Conservation (phyloP, 1,140 invertebrate species). For the Xylocopa sonorina region DNA sequence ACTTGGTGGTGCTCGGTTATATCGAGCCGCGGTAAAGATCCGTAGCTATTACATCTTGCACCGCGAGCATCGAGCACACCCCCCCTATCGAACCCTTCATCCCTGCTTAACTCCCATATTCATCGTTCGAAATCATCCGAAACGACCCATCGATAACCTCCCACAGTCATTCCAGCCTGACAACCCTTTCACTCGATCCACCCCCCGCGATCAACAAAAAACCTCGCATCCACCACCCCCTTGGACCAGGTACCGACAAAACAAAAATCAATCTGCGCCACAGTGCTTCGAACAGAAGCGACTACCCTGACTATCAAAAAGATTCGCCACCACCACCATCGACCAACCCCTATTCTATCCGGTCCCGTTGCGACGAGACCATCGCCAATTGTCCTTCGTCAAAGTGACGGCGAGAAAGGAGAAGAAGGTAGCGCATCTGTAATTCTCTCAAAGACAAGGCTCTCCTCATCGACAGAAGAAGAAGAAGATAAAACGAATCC, state of each 20-base stretch:
- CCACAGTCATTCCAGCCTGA: not conserved
- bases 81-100: not conserved
- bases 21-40: not conserved
- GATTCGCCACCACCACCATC: not conserved
- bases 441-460: too few species aligned
- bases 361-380: too few species aligned
- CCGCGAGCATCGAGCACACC: too few species aligned
- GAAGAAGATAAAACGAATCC: slow-evolving; percentile 20
- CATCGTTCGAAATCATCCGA: slow-evolving; percentile 1
- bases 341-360: too few species aligned
- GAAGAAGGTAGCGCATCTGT: not conserved
- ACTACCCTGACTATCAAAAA: too few species aligned
- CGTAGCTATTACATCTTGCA: not conserved
- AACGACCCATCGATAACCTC: slow-evolving; percentile 3
- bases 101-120: not conserved
- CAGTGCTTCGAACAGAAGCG: not conserved
- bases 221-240: not conserved
- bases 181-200: slow-evolving; percentile 17
- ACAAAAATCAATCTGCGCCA: slow-evolving; percentile 13
- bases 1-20: too few species aligned
- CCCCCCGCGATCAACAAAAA: not conserved
- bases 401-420: not conserved
- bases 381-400: too few species aligned
- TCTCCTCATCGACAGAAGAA: too few species aligned
- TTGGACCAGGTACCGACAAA: not conserved